Base-by-base conservation (phyloP, 2,113 vertebrate species). In the Crocuta crocuta region DNA sequence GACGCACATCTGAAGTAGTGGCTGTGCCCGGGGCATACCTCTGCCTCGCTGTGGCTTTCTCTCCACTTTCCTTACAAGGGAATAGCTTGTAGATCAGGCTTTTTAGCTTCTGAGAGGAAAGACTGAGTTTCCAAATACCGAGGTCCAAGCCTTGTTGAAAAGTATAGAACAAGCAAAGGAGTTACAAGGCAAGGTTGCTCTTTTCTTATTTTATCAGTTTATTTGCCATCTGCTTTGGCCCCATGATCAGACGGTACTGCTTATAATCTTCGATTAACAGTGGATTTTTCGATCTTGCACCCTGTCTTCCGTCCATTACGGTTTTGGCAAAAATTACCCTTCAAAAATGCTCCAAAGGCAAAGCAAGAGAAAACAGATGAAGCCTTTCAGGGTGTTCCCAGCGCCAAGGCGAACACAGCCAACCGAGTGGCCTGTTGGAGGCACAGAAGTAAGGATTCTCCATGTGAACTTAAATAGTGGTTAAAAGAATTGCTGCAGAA, bases 401-500 rank as follows among this genome's bases (percentile, higher is more conserved):
- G 7, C 7, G 82, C 70, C 68, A 65, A 90, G 23, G 5, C 0
- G 71, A 61, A 35, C 26, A 91, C 79, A 86, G 48, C 9, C 94
- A 48, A 73, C 31, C 61, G 61, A 95, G 26, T 1, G 81, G 6
- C 50, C 10, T 91, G 11, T 71, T 92, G 78, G 84, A 71, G 19
- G 82, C 80, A 70, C 2, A 95, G 95, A 0, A 13, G 28, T 17
- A 70, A 48, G 4, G 1, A 93, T 58, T 97, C 98, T 81, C 84
- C 82, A 97, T 78, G 16, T 91, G 10, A 98, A 23, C 65, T 94
- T 74, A 93, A 96, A 53, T 63, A 58, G 21, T 31, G 3, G 81
- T 73, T 78, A 33, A 70, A 90, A 92, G 8, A 91, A 94, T 13
- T 61, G 79, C 48, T 48, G 61, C 80, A 89, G 74, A 79, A 78